These are phyloP conservation scores for Macropis europaea DNA, from an alignment of 2,888 invertebrate species.

Conservation along the genomic window DNA sequence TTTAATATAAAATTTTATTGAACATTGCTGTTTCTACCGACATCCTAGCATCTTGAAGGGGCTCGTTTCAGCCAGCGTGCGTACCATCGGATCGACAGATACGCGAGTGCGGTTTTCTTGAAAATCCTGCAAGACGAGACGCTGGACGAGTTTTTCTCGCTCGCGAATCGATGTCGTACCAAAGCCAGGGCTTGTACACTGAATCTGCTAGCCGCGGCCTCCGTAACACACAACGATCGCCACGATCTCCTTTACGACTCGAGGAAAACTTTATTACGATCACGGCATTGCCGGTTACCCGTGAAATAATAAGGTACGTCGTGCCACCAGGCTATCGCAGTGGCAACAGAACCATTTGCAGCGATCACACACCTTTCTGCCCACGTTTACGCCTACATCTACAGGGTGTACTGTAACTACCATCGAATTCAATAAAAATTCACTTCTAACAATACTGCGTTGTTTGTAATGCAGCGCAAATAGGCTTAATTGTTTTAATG, in stretches of 20 bases:
- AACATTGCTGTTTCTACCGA: background rate
- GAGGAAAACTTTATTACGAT: constrained; percentile 30
- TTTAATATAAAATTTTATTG: constrained; percentile 15
- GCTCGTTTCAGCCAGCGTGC: background rate
- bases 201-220: background rate
- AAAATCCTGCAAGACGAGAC: constrained; percentile 52
- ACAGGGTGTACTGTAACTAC: background rate
- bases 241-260: constrained; percentile 1
- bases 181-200: constrained; percentile 17
- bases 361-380: constrained; percentile 16
- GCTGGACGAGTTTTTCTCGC: constrained; percentile 45
- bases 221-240: background rate
- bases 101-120: constrained; percentile 40
- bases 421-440: background rate
- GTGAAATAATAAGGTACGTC: constrained; percentile 38
- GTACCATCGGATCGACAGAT: constrained; percentile 10
- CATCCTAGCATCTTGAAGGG: background rate
- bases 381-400: constrained; percentile 17
- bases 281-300: background rate
- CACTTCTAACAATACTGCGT: background rate
- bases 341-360: constrained; percentile 37
- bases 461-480: background rate
- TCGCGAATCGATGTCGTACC: constrained; percentile 44
- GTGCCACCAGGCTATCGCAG: constrained; percentile 15
- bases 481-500: background rate